Conservation (phyloP, 2,888 invertebrate species). For the Luffia ferchaultella region DNA sequence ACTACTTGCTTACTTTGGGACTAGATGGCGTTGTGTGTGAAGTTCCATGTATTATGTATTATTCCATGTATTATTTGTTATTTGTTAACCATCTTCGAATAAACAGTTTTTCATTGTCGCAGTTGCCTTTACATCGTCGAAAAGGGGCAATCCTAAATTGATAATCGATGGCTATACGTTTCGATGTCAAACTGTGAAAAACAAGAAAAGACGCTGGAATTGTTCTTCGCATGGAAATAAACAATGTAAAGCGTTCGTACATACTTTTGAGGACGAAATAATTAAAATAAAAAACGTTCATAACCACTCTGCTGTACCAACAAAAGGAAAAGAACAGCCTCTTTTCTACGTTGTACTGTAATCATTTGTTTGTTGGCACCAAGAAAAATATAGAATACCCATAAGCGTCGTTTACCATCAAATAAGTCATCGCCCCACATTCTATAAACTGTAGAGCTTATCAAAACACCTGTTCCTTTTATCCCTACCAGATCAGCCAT, state of each 20-base stretch:
- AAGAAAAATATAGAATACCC: no score
- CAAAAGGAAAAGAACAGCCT: not conserved
- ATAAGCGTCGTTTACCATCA: no score
- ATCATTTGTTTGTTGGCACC: no score
- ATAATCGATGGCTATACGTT: not conserved
- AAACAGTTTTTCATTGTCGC: not conserved
- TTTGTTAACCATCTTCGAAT: no score
- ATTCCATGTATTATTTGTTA: no score
- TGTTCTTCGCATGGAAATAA: slow-evolving; percentile 1
- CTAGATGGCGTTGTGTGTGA: no score
- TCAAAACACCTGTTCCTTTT: no score
- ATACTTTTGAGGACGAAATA: not conserved
- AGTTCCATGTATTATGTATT: no score
- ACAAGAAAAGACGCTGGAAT: not conserved
- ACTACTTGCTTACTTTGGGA: no score
- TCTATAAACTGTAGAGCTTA: no score
- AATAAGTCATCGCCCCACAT: no score
- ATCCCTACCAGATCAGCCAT: no score
- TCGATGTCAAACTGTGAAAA: not conserved
- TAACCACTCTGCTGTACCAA: not conserved
- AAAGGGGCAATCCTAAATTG: not conserved
- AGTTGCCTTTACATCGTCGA: not conserved
- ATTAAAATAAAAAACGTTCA: not conserved
- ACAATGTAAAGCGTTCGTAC: not conserved
- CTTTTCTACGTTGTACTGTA: not conserved